A percentile compares a stretch with the other conserved stretches of the same genome.
Evolutionary conservation across 2,113 vertebrate species (phyloP).

Genomic region (Strix uralensis): DNA sequence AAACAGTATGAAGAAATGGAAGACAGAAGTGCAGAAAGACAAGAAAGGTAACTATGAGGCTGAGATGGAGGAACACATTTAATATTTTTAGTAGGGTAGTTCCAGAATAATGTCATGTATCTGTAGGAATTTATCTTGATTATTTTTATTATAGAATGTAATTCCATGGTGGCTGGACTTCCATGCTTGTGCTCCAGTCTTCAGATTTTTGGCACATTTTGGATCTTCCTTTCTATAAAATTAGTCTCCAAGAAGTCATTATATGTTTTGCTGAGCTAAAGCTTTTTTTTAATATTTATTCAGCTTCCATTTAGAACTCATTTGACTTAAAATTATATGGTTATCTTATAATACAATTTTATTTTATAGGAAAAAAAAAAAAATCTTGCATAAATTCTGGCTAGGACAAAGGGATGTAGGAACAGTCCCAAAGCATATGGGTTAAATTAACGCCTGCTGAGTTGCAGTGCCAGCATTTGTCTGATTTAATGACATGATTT

Average conservation of each 20-base stretch:
- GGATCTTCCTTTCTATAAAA: background rate
- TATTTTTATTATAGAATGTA: background rate
- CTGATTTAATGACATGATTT: slow-evolving; percentile 61
- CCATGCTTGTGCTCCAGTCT: background rate
- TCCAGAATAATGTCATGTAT: background rate
- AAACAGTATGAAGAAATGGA: background rate
- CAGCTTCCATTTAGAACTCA: background rate
- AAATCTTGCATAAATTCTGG: slow-evolving; percentile 35
- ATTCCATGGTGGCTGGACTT: background rate
- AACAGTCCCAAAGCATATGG: slow-evolving; percentile 59
- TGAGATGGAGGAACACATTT: background rate
- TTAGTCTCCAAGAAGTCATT: background rate
- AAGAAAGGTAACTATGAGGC: background rate
- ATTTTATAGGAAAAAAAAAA: slow-evolving; percentile 7
- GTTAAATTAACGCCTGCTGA: slow-evolving; percentile 62
- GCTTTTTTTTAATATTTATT: background rate
- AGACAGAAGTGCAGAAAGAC: background rate
- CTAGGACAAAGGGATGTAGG: slow-evolving; percentile 46
- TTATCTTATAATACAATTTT: slow-evolving; percentile 1
- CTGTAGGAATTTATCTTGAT: background rate
- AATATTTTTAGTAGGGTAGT: background rate
- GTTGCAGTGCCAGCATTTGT: slow-evolving; percentile 58
- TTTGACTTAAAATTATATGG: background rate
- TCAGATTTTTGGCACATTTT: background rate
- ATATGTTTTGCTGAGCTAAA: background rate